Evolutionary conservation across 30 jellyfish, hydroid and myxozoan genomes (phyloP).

Genomic region (Mastigias papua): DNA sequence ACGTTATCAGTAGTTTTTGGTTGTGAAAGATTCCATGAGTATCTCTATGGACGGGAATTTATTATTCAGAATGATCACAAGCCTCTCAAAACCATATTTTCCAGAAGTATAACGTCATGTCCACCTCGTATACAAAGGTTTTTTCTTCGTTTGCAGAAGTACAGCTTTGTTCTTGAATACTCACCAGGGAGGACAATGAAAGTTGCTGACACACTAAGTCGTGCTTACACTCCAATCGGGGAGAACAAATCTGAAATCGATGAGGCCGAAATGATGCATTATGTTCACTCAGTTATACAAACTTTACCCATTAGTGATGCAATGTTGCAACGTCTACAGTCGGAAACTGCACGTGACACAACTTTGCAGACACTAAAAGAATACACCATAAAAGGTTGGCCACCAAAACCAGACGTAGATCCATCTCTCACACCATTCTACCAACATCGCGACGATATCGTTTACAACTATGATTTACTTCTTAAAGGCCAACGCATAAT

Average conservation of each 20-base stretch:
- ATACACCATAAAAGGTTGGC: conserved; percentile 18
- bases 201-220: conserved; percentile 36
- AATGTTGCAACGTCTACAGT: conserved; percentile 7
- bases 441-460: conserved; percentile 37
- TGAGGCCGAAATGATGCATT: not conserved
- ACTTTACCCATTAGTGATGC: conserved; percentile 6
- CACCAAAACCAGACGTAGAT: conserved; percentile 2
- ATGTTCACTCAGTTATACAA: conserved; percentile 26
- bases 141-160: conserved; percentile 27
- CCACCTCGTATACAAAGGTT: conserved; percentile 34
- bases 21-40: no score
- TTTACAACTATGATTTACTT: conserved; percentile 14
- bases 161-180: conserved; percentile 33
- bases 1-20: conserved; percentile 22
- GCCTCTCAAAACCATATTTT: conserved; percentile 15
- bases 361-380: conserved; percentile 19
- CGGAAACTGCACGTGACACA: conserved; percentile 30
- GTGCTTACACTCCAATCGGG: conserved; percentile 10
- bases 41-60: no score
- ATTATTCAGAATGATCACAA: conserved; percentile 34
- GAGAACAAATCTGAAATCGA: conserved; percentile 1
- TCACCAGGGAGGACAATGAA: conserved; percentile 30
- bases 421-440: conserved; percentile 29
- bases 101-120: not conserved
- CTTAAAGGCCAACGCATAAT: conserved; percentile 24